Base-by-base conservation (phyloP, 92 coral and sea anemone species). In the Epizoanthus illoricatus region DNA sequence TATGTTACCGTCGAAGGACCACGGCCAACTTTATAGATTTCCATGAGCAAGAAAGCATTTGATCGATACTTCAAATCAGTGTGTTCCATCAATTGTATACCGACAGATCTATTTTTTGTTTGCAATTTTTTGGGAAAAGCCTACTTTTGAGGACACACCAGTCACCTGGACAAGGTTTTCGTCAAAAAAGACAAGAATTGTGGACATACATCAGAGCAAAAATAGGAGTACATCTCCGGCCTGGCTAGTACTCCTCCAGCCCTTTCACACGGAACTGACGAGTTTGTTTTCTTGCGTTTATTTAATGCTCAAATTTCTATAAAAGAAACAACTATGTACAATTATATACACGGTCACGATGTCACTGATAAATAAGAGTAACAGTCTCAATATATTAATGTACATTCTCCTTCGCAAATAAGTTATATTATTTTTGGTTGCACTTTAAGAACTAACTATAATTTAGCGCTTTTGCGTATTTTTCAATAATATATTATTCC, bases 291-390 rank as follows among this genome's bases (percentile, higher is more conserved):
- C 42, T 33, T 33, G 80, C 2, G 10, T 74, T 74, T 74, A 74
- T 24, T 74, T 23, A 28, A 12, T 71, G 75, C 28, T 52, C 41
- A 15, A 52, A 40, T 24, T 16, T 39, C 18, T 60, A 16, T 49
- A 49, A 49, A 3, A 39, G 6, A 76, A 39, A 39, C 81, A 20
- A 75, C 69, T 76, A 76, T 62, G 65, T 41, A 76, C 59, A 76
- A 11, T 4, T 76, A 60, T 61, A 4, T 61, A 76, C 70, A 76
- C 20, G 2, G 56, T 49, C 56, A 9, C 56, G 56, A 10, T 49
- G 56, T 8, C 1, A 42, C 12, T 54, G 58, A 61, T 42, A 71
- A 43, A 71, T 71, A 71, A 71, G 20, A 43, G 24, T 15, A 75
- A 58, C 7, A 60, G n/a, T 41, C 4, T 16, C 11, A 54, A 52